phyloP scores from a whole-genome alignment of 2,797 vertebrate species.

The Periparus ater region DNA sequence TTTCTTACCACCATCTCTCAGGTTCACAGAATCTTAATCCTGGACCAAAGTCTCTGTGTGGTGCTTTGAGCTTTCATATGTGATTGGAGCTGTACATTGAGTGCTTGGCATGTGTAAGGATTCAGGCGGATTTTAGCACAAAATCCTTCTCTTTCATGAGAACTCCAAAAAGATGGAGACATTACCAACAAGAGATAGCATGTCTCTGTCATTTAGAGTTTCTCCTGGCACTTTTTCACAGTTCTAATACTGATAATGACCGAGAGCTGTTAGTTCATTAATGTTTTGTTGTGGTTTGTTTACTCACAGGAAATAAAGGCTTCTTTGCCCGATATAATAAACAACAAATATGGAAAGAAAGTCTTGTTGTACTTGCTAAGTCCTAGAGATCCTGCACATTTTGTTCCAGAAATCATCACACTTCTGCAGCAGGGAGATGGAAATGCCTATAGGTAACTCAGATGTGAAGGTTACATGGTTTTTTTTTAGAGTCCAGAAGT shows the following conservation, averaged over 20 bases:
- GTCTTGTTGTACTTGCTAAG: conserved; percentile 90
- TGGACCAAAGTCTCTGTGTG: not conserved
- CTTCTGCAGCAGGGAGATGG: conserved; percentile 87
- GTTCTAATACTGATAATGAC: not conserved
- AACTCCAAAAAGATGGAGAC: not conserved
- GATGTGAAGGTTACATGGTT: not conserved
- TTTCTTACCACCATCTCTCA: not conserved
- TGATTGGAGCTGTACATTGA: not conserved
- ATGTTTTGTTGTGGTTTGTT: not conserved
- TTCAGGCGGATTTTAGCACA: not conserved
- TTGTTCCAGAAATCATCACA: conserved; percentile 89
- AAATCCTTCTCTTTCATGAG: not conserved
- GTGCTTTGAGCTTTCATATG: not conserved
- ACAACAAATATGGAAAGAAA: conserved; percentile 92
- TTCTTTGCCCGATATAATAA: conserved; percentile 83
- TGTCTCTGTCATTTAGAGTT: not conserved
- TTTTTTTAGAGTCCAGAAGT: not conserved
- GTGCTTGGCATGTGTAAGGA: not conserved
- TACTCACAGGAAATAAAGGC: conserved; percentile 85
- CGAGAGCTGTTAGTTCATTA: not conserved
- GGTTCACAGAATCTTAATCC: not conserved
- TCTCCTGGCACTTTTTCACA: not conserved
- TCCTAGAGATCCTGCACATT: conserved; percentile 88
- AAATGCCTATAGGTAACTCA: conserved; percentile 87
- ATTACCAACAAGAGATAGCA: not conserved